Evolutionary conservation across 2,888 invertebrate genomes (phyloP).

Genomic region (Theodoxus fluviatilis): DNA sequence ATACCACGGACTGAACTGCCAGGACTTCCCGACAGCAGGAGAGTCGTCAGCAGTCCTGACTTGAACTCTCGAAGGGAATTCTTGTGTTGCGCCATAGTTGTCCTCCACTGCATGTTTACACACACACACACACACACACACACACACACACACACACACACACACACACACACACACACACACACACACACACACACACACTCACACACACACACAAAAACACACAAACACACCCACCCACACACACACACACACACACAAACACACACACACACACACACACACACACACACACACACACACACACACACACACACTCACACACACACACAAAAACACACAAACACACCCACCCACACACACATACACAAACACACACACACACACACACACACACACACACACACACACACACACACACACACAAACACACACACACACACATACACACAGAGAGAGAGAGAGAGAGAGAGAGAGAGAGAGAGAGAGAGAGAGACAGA

Average conservation of each 20-base stretch:
- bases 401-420: neutral
- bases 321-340: neutral
- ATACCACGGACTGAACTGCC: too few relatives aligned
- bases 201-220: neutral
- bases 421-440: slow-evolving; percentile 1
- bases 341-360: neutral
- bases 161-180: neutral
- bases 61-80: too few relatives aligned
- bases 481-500: slow-evolving; percentile 11
- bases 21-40: too few relatives aligned
- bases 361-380: neutral
- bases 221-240: neutral
- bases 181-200: neutral
- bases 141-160: neutral
- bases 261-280: neutral
- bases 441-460: neutral
- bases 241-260: neutral
- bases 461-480: slow-evolving; percentile 6
- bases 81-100: too few relatives aligned
- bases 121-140: neutral
- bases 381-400: neutral
- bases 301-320: neutral
- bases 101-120: too few relatives aligned
- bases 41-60: too few relatives aligned
- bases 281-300: neutral